Evolutionary conservation across 1,140 invertebrate genomes (phyloP).

Genomic region (Caenorhabditis briggsae): DNA sequence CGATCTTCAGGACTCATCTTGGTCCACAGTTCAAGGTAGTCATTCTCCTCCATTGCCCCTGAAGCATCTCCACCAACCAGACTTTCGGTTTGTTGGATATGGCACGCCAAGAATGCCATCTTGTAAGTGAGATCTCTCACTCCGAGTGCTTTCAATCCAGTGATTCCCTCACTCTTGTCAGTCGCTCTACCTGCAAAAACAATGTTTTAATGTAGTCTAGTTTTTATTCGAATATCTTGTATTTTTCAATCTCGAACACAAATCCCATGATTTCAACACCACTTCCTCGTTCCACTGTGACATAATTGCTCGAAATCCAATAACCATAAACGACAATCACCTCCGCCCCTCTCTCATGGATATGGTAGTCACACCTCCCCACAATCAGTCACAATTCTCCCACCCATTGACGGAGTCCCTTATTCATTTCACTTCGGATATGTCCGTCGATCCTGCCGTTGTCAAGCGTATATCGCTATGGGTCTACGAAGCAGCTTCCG

Average conservation of each 20-base stretch:
- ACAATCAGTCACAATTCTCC: neutral
- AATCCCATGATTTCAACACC: neutral
- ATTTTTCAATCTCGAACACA: neutral
- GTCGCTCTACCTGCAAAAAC: slow-evolving; percentile 34
- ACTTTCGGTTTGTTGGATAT: slow-evolving; percentile 86
- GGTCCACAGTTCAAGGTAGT: slow-evolving; percentile 90
- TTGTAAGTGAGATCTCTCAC: slow-evolving; percentile 95
- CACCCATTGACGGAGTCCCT: neutral
- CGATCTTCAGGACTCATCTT: slow-evolving; percentile 95
- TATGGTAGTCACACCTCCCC: neutral
- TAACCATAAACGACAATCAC: slow-evolving; percentile 2
- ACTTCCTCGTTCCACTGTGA: slow-evolving; percentile 22
- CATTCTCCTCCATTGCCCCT: slow-evolving; percentile 84
- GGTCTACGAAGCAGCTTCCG: neutral
- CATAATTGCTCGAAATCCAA: slow-evolving; percentile 28
- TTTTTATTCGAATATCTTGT: neutral
- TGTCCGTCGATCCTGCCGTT: neutral
- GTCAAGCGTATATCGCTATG: slow-evolving; percentile 17
- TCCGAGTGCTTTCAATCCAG: slow-evolving; percentile 91
- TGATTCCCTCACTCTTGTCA: slow-evolving; percentile 85
- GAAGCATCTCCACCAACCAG: slow-evolving; percentile 78
- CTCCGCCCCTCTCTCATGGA: neutral
- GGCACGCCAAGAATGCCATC: slow-evolving; percentile 94
- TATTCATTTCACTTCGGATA: neutral
- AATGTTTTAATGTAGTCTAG: neutral